Evolutionary conservation across 2,113 vertebrate species (phyloP), one percentile per base, ranked within the genome.

Genomic region (Tachysurus vachellii): DNA sequence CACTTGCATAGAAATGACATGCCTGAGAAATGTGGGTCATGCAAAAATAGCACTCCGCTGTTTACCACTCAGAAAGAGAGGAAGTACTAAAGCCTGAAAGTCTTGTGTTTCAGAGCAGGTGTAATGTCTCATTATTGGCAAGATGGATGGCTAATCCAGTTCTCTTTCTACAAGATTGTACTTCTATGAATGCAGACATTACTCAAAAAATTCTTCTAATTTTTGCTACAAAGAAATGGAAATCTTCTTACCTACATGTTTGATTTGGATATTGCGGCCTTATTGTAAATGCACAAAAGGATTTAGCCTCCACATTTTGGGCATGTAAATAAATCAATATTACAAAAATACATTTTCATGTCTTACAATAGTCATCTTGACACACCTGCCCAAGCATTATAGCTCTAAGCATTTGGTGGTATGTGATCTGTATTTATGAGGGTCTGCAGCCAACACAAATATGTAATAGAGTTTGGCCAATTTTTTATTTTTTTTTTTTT

Each of bases 121-220:
- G 91, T 91, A 80, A 90, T 86, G 92, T 88, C 70, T 83, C 88
- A 87, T 94, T 91, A 92, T 84, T 82, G 17, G 83, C 4, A 2
- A 84, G 85, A 92, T 91, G 66, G 71, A 92, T 93, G 89, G 91
- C 86, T 91, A 90, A 92, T 88, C 16, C 82, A 16, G 14, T 66
- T 47, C 31, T 50, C 42, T 82, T 53, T 85, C n/a, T 50, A 31
- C 6, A 23, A 26, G n/a, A 26, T 14, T 62, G 10, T 57, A 36
- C 21, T 47, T 71, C 50, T 64, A 62, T 77, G 5, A 54, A 36
- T 47, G 36, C 10, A 31, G 0, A 42, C 7, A 68, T 56, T 68
- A 54, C 19, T 54, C 4, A n/a, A 36, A 85, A 77, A 3, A 21
- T 42, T 84, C 54, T 61, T 57, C 8, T 6, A 5, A 13, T 21